Percentiles rank a stretch among this genome's conserved stretches.
Evolutionary conservation across 2,797 vertebrate genomes (phyloP).

Genomic region (Hyperoplus lanceolatus): DNA sequence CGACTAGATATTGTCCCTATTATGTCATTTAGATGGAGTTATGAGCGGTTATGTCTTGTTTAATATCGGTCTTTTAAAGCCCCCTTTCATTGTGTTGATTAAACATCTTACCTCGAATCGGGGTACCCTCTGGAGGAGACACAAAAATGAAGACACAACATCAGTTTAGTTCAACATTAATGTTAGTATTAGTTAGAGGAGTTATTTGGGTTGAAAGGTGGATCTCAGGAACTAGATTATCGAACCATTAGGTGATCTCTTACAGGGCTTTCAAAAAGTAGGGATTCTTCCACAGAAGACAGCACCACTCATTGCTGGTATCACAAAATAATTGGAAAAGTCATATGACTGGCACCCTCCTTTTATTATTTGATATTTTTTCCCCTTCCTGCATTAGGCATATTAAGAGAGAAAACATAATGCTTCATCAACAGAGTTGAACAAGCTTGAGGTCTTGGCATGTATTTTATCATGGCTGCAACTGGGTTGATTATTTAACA

Average conservation of each 20-base stretch:
- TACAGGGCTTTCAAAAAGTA: slow-evolving; percentile 26
- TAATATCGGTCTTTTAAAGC: slow-evolving; percentile 48
- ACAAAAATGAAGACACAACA: slow-evolving; percentile 92
- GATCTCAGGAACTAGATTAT: slow-evolving; percentile 64
- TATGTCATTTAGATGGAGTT: slow-evolving; percentile 58
- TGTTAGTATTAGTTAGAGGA: slow-evolving; percentile 76
- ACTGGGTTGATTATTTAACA: slow-evolving; percentile 32
- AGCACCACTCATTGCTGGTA: slow-evolving; percentile 77
- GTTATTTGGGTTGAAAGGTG: slow-evolving; percentile 65
- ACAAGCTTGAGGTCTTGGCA: slow-evolving; percentile 19
- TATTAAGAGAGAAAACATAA: slow-evolving; percentile 30
- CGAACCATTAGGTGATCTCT: slow-evolving; percentile 56
- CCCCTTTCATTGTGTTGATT: slow-evolving; percentile 58
- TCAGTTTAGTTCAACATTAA: slow-evolving; percentile 84
- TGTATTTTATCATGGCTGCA: slow-evolving; percentile 41
- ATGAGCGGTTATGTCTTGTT: slow-evolving; percentile 68
- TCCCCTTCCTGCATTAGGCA: slow-evolving; percentile 10
- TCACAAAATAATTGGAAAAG: slow-evolving; percentile 67
- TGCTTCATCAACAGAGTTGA: slow-evolving; percentile 12
- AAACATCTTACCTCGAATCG: slow-evolving; percentile 97
- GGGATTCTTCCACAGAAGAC: slow-evolving; percentile 18
- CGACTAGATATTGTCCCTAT: slow-evolving; percentile 35
- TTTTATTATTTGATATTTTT: slow-evolving; percentile 1
- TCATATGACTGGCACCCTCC: slow-evolving; percentile 1
- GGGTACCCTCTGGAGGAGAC: slow-evolving; percentile 96